A percentile compares a stretch with the other conserved stretches of the same genome.
These are phyloP conservation scores for Bombus impatiens DNA, from an alignment of 1,140 invertebrate species.

Conservation along the genomic window DNA sequence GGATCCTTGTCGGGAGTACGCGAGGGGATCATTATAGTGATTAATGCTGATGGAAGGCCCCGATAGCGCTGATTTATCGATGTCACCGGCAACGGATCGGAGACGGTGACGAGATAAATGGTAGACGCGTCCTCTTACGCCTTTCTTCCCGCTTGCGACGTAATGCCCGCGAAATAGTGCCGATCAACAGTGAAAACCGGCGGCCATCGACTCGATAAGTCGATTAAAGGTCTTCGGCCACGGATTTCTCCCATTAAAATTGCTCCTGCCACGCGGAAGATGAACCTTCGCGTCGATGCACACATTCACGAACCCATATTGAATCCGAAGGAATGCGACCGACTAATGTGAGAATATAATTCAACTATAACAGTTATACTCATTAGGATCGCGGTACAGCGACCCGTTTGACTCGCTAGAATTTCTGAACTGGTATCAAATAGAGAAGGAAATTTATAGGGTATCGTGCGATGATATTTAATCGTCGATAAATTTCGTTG, in stretches of 20 bases:
- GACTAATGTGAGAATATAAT: background rate
- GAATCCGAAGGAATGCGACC: background rate
- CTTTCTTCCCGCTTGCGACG: slow-evolving; percentile 40
- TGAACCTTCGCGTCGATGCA: background rate
- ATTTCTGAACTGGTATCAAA: background rate
- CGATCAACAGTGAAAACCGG: slow-evolving; percentile 40
- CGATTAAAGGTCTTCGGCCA: slow-evolving; percentile 24
- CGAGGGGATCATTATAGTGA: slow-evolving; percentile 80
- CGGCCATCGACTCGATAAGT: slow-evolving; percentile 13
- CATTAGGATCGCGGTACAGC: background rate
- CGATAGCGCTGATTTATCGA: slow-evolving; percentile 82
- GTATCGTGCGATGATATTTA: background rate
- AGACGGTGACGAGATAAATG: slow-evolving; percentile 80
- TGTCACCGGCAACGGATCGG: slow-evolving; percentile 78
- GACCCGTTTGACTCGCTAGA: background rate
- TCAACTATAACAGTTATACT: slow-evolving; percentile 2
- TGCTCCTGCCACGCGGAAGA: slow-evolving; percentile 14
- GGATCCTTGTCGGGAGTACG: slow-evolving; percentile 69
- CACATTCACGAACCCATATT: background rate
- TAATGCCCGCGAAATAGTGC: slow-evolving; percentile 56
- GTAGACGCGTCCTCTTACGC: slow-evolving; percentile 58
- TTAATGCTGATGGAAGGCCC: slow-evolving; percentile 80
- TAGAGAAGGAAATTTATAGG: background rate
- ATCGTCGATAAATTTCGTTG: background rate
- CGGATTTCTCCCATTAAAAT: slow-evolving; percentile 47